These are phyloP conservation scores for Maniola jurtina DNA, from an alignment of 1,140 invertebrate species.

Conservation along the genomic window DNA sequence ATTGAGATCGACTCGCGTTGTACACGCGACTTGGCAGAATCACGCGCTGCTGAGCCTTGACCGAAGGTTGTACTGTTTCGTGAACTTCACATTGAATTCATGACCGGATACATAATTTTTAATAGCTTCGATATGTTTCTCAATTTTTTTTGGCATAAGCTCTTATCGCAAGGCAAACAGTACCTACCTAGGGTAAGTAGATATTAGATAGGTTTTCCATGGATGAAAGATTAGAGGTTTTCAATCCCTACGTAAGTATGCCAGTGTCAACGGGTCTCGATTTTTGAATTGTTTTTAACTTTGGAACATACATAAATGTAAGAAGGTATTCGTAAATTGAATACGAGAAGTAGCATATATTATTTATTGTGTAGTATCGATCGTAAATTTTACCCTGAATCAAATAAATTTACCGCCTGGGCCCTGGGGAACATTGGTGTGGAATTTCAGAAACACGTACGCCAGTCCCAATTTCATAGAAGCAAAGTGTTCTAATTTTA, in stretches of 20 bases:
- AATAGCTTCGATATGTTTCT: background rate
- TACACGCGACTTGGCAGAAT: background rate
- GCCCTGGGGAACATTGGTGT: background rate
- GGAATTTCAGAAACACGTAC: background rate
- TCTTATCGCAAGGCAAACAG: no score
- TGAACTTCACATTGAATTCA: slow-evolving; percentile 9
- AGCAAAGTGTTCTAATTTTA: background rate
- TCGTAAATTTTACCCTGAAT: background rate
- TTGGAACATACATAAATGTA: no score
- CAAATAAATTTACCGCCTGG: background rate
- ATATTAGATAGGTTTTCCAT: no score
- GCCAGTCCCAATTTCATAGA: background rate
- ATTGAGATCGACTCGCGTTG: background rate
- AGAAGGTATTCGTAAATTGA: no score
- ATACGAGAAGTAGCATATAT: background rate
- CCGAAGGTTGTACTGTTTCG: background rate
- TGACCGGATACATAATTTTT: background rate
- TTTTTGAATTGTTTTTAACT: no score
- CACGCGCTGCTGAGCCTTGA: background rate
- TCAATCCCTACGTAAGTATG: no score
- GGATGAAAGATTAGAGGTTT: no score
- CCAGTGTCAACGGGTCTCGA: no score
- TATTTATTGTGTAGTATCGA: slow-evolving; percentile 4
- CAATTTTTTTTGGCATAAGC: no score
- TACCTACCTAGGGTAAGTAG: no score